phyloP scores from a whole-genome alignment of 2,113 vertebrate species.

The Pseudopipra pipra region DNA sequence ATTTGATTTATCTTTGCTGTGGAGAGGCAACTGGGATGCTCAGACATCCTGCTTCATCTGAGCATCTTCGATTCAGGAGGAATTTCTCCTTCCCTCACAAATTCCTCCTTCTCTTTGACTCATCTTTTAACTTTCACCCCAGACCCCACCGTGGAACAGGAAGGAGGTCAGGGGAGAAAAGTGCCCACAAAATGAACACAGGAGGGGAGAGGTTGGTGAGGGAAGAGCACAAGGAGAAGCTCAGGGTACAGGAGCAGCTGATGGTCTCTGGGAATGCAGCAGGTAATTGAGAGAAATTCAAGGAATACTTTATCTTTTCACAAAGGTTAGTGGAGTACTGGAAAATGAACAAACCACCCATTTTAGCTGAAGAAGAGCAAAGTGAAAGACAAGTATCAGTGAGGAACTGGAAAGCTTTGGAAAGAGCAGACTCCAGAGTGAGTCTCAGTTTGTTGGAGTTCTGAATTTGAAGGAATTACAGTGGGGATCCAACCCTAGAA shows the following conservation, averaged over 20 bases:
- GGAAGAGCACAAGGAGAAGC: not conserved
- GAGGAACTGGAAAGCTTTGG: not conserved
- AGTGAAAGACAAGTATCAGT: not conserved
- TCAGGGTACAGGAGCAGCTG: not conserved
- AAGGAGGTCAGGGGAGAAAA: not conserved
- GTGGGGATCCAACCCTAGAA: not conserved
- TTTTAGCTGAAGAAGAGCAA: not conserved
- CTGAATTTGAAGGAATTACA: not conserved
- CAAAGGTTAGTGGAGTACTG: not conserved
- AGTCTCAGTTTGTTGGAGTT: not conserved
- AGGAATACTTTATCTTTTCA: not conserved
- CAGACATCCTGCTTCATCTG: not conserved
- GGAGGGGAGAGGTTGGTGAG: not conserved
- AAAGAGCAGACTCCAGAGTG: not conserved
- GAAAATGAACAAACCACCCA: not conserved
- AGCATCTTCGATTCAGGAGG: accelerated
- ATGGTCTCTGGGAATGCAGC: not conserved
- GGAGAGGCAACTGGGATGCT: not conserved
- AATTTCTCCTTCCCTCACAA: not conserved
- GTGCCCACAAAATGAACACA: not conserved
- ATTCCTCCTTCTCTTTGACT: not conserved
- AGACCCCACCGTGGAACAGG: accelerated
- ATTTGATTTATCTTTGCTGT: not conserved
- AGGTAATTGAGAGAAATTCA: not conserved
- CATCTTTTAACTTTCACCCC: not conserved